Evolutionary conservation across 2,113 vertebrate species (phyloP), one percentile per base, ranked within the genome.

Genomic region (Cisticola juncidis): DNA sequence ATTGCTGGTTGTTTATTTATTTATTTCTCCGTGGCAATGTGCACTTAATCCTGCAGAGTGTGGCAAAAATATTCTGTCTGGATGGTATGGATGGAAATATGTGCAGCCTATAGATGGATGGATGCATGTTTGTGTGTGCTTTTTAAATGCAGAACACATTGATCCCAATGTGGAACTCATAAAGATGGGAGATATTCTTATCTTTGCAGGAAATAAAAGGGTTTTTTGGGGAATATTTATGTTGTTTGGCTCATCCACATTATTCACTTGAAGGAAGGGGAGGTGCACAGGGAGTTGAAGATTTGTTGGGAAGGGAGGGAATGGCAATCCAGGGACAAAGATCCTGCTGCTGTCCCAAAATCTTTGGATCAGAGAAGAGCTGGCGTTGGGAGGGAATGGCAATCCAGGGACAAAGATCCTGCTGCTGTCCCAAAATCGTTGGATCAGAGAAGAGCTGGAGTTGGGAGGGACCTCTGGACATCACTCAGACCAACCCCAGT

Each of bases 151-250:
- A 86, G 86, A 78, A 64, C 95, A 95, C 50, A 92, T 84, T 93
- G 95, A 66, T 86, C 66, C 50, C 95, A 95, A 95, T 86, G 88
- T 97, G 96, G 95, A 90, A 94, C 76, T 90, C 48, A 88, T 93
- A 92, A 96, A 94, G 82, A 92, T 56, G 91, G 91, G 76, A 94
- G 95, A 93, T 97, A 66, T 19, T 81, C 92, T 95, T 97, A 96
- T 97, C 94, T 96, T 88, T 92, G 88, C 92, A 95, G 96, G 95
- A 95, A 97, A 94, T 90, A 90, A 96, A 96, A 64, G 21, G 90
- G 0, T 1, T 56, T 86, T 96, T 61, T 48, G 25, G 4, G 74
- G 36, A 26, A 42, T 88, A 78, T 95, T 92, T 83, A 92, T 48
- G 91, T 66, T 66, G 72, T 56, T 40, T 48, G 48, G 71, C 21